These are phyloP conservation scores for Scaptomyza parva DNA, from an alignment of 2,888 invertebrate genomes.

Conservation along the genomic window DNA sequence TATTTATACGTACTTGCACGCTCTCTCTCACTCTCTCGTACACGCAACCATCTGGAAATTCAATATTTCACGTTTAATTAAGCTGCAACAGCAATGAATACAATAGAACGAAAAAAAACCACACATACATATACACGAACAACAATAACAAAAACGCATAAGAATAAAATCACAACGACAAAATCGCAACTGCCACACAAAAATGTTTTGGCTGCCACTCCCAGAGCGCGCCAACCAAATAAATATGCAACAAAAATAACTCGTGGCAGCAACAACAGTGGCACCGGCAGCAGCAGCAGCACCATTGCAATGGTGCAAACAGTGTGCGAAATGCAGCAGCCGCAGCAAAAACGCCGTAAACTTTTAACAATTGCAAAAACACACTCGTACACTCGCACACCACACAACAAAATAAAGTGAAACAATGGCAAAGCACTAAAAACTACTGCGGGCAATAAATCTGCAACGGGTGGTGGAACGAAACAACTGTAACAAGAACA, in stretches of 20 bases:
- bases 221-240: slow-evolving; percentile 42
- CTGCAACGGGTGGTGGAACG: slow-evolving; percentile 42
- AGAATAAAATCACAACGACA: slow-evolving; percentile 64
- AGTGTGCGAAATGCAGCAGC: slow-evolving; percentile 71
- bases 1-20: slow-evolving; percentile 39
- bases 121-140: slow-evolving; percentile 15
- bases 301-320: slow-evolving; percentile 54
- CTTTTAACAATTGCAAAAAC: slow-evolving; percentile 75
- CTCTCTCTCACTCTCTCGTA: slow-evolving; percentile 13
- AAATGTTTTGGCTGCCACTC: slow-evolving; percentile 59
- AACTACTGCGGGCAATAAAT: slow-evolving; percentile 76
- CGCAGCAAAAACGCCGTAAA: slow-evolving; percentile 75
- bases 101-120: slow-evolving; percentile 19
- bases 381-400: slow-evolving; percentile 24
- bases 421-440: slow-evolving; percentile 61
- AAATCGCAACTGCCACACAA: slow-evolving; percentile 66
- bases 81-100: slow-evolving; percentile 60
- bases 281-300: not conserved
- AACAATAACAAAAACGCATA: slow-evolving; percentile 3
- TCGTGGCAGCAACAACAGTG: not conserved
- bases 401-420: slow-evolving; percentile 43
- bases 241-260: slow-evolving; percentile 58
- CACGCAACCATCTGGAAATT: slow-evolving; percentile 58
- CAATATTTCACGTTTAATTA: slow-evolving; percentile 77
- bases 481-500: slow-evolving; percentile 13